These are phyloP conservation scores for Molorchus minor DNA, from an alignment of 2,888 invertebrate genomes.

Conservation along the genomic window DNA sequence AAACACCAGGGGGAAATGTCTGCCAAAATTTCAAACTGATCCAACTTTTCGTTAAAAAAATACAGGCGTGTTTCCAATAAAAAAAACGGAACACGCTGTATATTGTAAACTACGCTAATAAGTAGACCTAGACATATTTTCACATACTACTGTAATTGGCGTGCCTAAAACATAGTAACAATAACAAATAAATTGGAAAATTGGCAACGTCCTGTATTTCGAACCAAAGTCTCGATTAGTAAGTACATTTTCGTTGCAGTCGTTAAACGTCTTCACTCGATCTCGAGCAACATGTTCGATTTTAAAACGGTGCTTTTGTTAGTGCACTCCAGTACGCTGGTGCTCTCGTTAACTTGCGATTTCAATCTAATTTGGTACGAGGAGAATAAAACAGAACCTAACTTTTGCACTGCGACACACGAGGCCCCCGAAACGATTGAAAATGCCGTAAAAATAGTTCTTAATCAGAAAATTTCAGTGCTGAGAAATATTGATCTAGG, in stretches of 20 bases:
- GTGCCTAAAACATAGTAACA: conserved; percentile 26
- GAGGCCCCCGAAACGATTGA: conserved; percentile 44
- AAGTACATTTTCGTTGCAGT: conserved; percentile 17
- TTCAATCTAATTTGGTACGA: conserved; percentile 47
- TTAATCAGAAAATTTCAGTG: conserved; percentile 47
- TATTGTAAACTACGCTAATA: too few species aligned
- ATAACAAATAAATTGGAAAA: conserved; percentile 35
- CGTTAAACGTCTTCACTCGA: conserved; percentile 4
- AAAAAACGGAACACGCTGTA: too few species aligned
- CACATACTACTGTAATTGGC: too few species aligned
- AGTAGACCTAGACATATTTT: too few species aligned
- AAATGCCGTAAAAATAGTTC: conserved; percentile 44
- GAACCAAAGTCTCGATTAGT: too few species aligned
- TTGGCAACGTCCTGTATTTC: conserved; percentile 35
- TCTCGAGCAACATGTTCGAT: conserved; percentile 28
- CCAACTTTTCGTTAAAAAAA: too few species aligned
- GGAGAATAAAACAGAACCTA: conserved; percentile 36
- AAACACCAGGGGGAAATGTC: too few species aligned
- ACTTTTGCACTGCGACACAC: conserved; percentile 41
- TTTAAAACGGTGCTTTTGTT: conserved; percentile 23
- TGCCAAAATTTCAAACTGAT: too few species aligned
- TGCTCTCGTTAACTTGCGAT: conserved; percentile 32
- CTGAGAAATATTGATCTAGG: conserved; percentile 46
- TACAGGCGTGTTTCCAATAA: too few species aligned
- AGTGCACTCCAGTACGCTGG: conserved; percentile 15